Evolutionary conservation across 2,888 invertebrate genomes (phyloP), one percentile per base, ranked within the genome.

Genomic region (Scaptomyza parva): DNA sequence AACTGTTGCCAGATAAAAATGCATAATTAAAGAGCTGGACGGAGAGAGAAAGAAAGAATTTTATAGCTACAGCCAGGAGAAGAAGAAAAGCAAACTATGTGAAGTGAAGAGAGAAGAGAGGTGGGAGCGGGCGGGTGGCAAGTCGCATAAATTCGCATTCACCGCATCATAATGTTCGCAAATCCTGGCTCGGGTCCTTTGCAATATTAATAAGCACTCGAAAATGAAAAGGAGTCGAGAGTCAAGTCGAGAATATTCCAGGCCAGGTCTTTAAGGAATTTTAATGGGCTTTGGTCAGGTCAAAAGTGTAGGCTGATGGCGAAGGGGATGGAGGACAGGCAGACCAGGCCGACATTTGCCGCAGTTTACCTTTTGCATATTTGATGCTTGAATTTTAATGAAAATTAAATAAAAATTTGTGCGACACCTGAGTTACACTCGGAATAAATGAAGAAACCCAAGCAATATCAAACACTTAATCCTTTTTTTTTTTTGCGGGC

Each of bases 331-430:
- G n/a, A 2, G 14, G 37, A 60, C 4, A 12, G 45, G 26, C 18
- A 30, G n/a, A n/a, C n/a, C 5, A 1, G 33, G 17, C n/a, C n/a
- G n/a, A 48, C 35, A 37, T 63, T 65, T 71, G 75, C 83, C 84
- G 88, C 83, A 80, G 76, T 76, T 88, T 83, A 87, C 77, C 79
- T 82, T 75, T 78, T 88, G 83, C 77, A 88, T 88, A 88, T 86
- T 88, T 89, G 63, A 88, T 86, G 79, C 71, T 66, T 89, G 89
- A 89, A 88, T 88, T 89, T 88, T 88, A 89, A 88, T 93, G 88
- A 88, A 88, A 88, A 88, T 88, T 88, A 88, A 98, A 92, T 93
- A 99, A 77, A 97, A 98, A 92, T n/a, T n/a, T 94, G 97, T 74
- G 62, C 77, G 80, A 88, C 88, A 81, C 88, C 82, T 70, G 88